Base-by-base conservation (phyloP, 1,140 invertebrate genomes). In the Ceratoteleas bidentatus region DNA sequence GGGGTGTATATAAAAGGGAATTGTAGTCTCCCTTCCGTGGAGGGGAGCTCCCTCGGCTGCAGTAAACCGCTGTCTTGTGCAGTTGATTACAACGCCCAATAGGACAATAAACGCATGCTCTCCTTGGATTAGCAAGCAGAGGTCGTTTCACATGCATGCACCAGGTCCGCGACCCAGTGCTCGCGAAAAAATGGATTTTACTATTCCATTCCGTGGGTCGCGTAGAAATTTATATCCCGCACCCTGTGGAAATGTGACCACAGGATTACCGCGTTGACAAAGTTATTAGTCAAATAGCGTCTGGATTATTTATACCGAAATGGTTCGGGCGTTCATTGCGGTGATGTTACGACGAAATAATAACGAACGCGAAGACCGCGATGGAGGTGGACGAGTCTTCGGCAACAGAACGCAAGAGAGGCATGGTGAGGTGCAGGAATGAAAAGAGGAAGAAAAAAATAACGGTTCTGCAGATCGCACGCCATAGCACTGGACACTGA, bases 61-160 rank as follows among this genome's bases (percentile, higher is more conserved):
- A 82, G 88, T 89, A 88, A 89, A 89, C 81, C 78, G 86, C 86
- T 86, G 85, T 87, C 87, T 88, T 89, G 87, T 87, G 77, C 83
- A 88, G 70, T 87, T 84, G 64, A 77, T 86, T 88, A 89, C 87
- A 87, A 86, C 84, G 79, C 86, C 83, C 88, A 84, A 73, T 77
- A 88, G 85, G 81, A 87, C 85, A 85, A 89, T 89, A 88, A 89
- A 88, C 83, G 82, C 84, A 62, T 66, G 69, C 64, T 84, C 73
- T 61, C 77, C 64, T 73, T 75, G 54, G 45, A 65, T 81, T 70
- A 68, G 70, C 36, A 62, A 40, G 47, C 56, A 70, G 32, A 66
- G 61, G 61, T 70, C 68, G 45, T 68, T 82, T 68, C 72, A 62
- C 68, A 81, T 81, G 58, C 70, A 62, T 70, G 34, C 6, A 36